Percentiles rank a stretch among this genome's conserved stretches.
phyloP scores from a whole-genome alignment of 2,113 vertebrate genomes.

The Silurus asotus region DNA sequence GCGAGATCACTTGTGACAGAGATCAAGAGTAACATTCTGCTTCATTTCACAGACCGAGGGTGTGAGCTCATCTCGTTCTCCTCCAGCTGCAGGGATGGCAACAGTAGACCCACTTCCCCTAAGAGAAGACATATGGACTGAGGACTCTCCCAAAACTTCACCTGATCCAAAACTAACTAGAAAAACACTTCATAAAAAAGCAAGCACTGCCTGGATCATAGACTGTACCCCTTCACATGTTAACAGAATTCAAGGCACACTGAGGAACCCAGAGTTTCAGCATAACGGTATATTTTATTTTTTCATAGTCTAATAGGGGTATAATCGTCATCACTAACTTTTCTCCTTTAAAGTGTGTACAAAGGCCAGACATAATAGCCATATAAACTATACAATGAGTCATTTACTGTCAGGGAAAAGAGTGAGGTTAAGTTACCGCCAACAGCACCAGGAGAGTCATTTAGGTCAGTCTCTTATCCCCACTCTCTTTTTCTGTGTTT shows the following conservation, averaged over 20 bases:
- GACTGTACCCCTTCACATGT: slow-evolving; percentile 42
- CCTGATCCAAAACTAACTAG: slow-evolving; percentile 32
- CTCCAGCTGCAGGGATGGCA: slow-evolving; percentile 76
- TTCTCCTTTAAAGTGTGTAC: neutral
- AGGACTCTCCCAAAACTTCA: slow-evolving; percentile 38
- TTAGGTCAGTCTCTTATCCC: slow-evolving; percentile 50
- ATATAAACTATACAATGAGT: slow-evolving; percentile 45
- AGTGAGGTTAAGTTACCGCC: slow-evolving; percentile 55
- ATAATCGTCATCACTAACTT: neutral
- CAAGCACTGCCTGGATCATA: slow-evolving; percentile 32
- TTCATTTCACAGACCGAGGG: slow-evolving; percentile 35
- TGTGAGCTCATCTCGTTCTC: slow-evolving; percentile 34
- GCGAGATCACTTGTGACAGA: neutral
- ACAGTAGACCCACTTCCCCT: slow-evolving; percentile 81
- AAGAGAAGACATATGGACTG: slow-evolving; percentile 66
- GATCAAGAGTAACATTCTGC: neutral
- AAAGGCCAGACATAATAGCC: slow-evolving; percentile 32
- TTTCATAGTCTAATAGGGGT: neutral
- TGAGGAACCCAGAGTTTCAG: slow-evolving; percentile 84
- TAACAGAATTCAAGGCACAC: slow-evolving; percentile 78
- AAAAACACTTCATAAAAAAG: slow-evolving; percentile 36
- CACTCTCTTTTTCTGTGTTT: slow-evolving; percentile 18
- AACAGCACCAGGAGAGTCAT: slow-evolving; percentile 44
- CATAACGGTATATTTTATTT: slow-evolving; percentile 75
- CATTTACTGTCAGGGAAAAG: slow-evolving; percentile 48